Conservation (phyloP, 2,797 vertebrate genomes). For the Neoniphon sammara region DNA sequence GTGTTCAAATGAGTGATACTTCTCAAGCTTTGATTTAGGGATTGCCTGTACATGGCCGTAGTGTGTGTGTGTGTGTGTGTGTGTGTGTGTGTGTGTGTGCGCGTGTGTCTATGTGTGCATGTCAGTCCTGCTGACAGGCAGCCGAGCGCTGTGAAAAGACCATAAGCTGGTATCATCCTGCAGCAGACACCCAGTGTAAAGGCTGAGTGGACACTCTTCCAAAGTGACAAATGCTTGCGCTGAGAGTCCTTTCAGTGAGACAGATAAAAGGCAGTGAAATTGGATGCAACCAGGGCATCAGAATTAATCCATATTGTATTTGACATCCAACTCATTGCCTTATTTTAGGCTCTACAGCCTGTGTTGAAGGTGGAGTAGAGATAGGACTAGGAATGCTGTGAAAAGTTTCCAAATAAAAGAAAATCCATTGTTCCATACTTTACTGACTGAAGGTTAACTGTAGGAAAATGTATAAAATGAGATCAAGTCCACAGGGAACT, state of each 20-base stretch:
- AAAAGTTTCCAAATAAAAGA: conserved; percentile 37
- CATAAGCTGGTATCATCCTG: conserved; percentile 61
- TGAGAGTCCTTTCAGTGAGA: conserved; percentile 31
- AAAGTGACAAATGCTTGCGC: conserved; percentile 61
- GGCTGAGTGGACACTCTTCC: conserved; percentile 57
- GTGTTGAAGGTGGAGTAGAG: conserved; percentile 16
- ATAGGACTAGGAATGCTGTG: neutral
- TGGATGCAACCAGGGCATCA: conserved; percentile 34
- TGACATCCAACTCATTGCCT: conserved; percentile 35
- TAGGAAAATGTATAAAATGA: too few relatives aligned
- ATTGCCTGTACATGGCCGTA: neutral
- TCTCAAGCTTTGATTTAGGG: neutral
- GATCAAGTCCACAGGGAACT: too few relatives aligned
- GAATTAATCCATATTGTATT: conserved; percentile 40
- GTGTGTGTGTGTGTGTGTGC: conserved; percentile 5
- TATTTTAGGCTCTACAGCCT: conserved; percentile 24
- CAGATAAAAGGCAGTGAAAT: conserved; percentile 43
- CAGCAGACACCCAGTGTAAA: conserved; percentile 38
- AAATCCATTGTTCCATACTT: conserved; percentile 7
- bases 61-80: conserved; percentile 8
- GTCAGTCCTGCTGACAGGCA: conserved; percentile 45
- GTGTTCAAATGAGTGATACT: conserved; percentile 32
- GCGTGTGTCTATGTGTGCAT: conserved; percentile 8
- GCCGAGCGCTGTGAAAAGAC: conserved; percentile 47
- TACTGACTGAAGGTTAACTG: neutral